phyloP scores from a whole-genome alignment of 2,113 vertebrate species.

The Theristicus caerulescens region DNA sequence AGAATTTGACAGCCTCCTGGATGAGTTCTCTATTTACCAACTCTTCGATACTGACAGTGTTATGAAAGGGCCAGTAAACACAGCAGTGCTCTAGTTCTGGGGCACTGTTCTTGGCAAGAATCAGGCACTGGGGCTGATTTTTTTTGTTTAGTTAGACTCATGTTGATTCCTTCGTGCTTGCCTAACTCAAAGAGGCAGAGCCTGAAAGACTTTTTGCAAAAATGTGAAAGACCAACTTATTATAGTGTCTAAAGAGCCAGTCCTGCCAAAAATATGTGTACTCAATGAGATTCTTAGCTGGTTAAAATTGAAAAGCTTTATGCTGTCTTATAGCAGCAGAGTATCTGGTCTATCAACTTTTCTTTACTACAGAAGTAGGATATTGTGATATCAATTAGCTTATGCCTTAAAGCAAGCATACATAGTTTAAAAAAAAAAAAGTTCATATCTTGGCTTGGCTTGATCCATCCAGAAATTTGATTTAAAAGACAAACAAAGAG shows the following conservation, averaged over 20 bases:
- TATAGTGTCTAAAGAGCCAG: slow-evolving; percentile 37
- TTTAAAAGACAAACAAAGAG: background rate
- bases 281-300: background rate
- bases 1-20: slow-evolving; percentile 68
- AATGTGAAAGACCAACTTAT: slow-evolving; percentile 20
- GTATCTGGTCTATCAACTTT: background rate
- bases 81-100: slow-evolving; percentile 41
- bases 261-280: slow-evolving; percentile 31
- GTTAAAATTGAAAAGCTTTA: background rate
- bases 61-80: slow-evolving; percentile 56
- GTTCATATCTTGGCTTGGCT: background rate
- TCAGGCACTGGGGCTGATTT: slow-evolving; percentile 9
- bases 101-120: slow-evolving; percentile 63
- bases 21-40: slow-evolving; percentile 60
- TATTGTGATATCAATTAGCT: slow-evolving; percentile 28
- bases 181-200: slow-evolving; percentile 26
- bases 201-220: slow-evolving; percentile 13
- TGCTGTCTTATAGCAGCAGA: background rate
- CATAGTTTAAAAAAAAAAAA: background rate
- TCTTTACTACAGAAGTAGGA: background rate
- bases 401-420: background rate
- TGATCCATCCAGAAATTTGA: background rate
- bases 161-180: background rate
- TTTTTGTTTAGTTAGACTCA: background rate
- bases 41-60: slow-evolving; percentile 49